These are phyloP conservation scores for Chinchilla lanigera DNA, from an alignment of 2,113 vertebrate genomes.

Conservation along the genomic window DNA sequence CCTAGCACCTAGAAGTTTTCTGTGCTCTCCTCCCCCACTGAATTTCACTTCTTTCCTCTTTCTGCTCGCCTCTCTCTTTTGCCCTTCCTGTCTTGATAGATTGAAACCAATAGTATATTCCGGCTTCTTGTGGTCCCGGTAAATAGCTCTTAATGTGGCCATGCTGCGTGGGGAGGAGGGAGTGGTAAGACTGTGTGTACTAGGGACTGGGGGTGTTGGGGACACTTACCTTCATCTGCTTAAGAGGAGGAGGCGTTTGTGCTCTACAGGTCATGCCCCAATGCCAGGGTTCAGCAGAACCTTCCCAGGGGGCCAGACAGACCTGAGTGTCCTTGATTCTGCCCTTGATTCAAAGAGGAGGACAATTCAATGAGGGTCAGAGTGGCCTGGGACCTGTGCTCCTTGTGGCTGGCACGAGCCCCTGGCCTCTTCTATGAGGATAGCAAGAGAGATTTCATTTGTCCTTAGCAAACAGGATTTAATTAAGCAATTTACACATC, in stretches of 20 bases:
- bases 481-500: conserved; percentile 49
- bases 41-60: neutral
- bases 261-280: neutral
- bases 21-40: neutral
- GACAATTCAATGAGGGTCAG: neutral
- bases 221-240: neutral
- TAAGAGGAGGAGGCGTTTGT: neutral
- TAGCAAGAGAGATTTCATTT: conserved; percentile 3
- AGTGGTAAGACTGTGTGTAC: neutral
- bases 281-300: neutral
- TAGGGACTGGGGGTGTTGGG: accelerated
- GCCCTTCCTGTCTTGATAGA: conserved; percentile 74
- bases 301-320: neutral
- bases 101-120: conserved; percentile 59
- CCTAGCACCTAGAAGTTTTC: neutral
- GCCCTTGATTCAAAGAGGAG: neutral
- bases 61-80: conserved; percentile 42
- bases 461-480: neutral
- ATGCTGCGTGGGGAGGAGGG: neutral
- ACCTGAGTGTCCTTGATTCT: neutral
- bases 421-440: neutral
- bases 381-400: neutral
- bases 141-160: conserved; percentile 72
- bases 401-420: neutral
- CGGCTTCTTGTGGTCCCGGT: conserved; percentile 72